Evolutionary conservation across 2,797 vertebrate species (phyloP).

Genomic region (Tauraco hartlaubi): DNA sequence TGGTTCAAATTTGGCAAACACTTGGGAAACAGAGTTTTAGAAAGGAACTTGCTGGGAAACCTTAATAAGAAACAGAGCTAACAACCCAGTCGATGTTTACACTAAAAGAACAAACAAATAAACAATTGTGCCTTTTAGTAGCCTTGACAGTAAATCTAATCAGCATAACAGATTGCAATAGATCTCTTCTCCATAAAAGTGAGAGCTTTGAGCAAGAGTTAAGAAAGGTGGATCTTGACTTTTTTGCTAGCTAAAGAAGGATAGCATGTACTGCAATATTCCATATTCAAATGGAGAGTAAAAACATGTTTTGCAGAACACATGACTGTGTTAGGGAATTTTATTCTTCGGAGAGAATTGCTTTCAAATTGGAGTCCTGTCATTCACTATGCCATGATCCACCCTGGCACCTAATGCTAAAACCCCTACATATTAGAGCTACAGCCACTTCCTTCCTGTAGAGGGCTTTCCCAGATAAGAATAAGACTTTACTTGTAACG

Average conservation of each 20-base stretch:
- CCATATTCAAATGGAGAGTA: neutral
- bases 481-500: neutral
- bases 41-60: slow-evolving; percentile 29
- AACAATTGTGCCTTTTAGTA: slow-evolving; percentile 67
- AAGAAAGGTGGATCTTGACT: slow-evolving; percentile 8
- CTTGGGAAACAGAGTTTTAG: slow-evolving; percentile 48
- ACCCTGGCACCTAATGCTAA: neutral
- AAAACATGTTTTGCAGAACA: neutral
- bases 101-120: slow-evolving; percentile 62
- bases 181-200: slow-evolving; percentile 19
- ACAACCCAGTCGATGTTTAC: slow-evolving; percentile 48
- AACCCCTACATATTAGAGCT: neutral
- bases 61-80: slow-evolving; percentile 64
- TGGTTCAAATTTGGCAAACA: slow-evolving; percentile 64
- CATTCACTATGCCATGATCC: neutral
- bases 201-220: neutral
- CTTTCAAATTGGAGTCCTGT: neutral
- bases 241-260: neutral
- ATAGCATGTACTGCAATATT: neutral
- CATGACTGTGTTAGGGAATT: neutral
- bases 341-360: neutral
- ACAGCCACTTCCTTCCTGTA: neutral
- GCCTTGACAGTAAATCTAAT: slow-evolving; percentile 55
- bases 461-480: neutral
- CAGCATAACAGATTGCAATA: slow-evolving; percentile 58